Evolutionary conservation across 2,113 vertebrate genomes (phyloP).

Genomic region (Arothron firmamentum): DNA sequence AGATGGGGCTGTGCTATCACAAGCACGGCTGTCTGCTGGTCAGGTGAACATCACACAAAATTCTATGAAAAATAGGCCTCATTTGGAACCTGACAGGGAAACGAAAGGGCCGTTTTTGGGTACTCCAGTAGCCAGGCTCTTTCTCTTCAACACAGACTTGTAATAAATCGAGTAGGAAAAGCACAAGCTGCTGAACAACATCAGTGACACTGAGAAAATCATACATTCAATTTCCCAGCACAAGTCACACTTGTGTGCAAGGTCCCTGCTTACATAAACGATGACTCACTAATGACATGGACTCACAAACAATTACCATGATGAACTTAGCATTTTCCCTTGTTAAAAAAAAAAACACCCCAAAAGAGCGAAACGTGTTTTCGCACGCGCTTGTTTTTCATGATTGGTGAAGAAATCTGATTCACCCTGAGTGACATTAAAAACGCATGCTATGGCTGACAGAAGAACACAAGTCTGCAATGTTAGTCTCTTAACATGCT

Average conservation of each 20-base stretch:
- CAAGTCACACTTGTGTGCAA: conserved; percentile 35
- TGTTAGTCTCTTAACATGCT: not conserved
- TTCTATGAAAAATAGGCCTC: too few species aligned
- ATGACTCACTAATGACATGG: conserved; percentile 56
- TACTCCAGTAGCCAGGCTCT: not conserved
- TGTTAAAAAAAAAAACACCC: conserved; percentile 6
- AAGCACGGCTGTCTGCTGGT: too few species aligned
- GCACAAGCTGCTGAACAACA: conserved; percentile 19
- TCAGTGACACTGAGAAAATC: conserved; percentile 20
- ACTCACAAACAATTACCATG: conserved; percentile 61
- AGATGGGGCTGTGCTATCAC: too few species aligned
- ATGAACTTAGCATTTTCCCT: conserved; percentile 54
- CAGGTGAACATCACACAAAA: too few species aligned
- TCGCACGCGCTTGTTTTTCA: not conserved
- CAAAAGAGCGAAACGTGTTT: not conserved
- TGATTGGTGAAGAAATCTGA: conserved; percentile 6
- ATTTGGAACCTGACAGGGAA: too few species aligned
- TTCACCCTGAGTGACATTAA: conserved; percentile 10
- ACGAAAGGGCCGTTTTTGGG: too few species aligned
- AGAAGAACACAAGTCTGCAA: not conserved
- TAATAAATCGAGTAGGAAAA: conserved; percentile 16
- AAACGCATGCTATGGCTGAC: not conserved
- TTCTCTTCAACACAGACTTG: not conserved
- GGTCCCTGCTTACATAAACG: conserved; percentile 50
- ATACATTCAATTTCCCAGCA: conserved; percentile 10